phyloP scores from a whole-genome alignment of 2,113 vertebrate genomes.

The Sander vitreus region DNA sequence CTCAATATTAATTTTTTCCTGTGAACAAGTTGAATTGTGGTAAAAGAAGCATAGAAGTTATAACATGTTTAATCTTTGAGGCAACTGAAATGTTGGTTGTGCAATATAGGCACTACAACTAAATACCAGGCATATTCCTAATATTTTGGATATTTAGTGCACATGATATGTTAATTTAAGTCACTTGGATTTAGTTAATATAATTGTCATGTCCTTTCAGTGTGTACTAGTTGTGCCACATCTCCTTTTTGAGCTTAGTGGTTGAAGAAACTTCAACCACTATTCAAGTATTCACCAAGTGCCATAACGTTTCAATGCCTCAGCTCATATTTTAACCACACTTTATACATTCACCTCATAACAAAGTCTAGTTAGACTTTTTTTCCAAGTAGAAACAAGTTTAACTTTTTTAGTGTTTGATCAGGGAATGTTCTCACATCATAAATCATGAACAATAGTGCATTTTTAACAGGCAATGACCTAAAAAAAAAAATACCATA shows the following conservation, averaged over 20 bases:
- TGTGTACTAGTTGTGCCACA: not conserved
- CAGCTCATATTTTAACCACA: not conserved
- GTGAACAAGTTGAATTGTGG: not conserved
- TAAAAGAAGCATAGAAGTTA: not conserved
- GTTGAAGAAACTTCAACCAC: constrained; percentile 7
- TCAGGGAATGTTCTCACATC: constrained; percentile 16
- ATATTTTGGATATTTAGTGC: constrained; percentile 9
- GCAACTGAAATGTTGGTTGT: not conserved
- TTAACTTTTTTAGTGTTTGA: not conserved
- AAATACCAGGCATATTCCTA: not conserved
- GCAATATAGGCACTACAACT: not conserved
- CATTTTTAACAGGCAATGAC: not conserved
- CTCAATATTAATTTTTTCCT: not conserved
- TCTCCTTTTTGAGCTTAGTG: not conserved
- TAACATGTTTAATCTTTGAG: not conserved
- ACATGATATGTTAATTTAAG: not conserved
- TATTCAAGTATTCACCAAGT: constrained; percentile 23
- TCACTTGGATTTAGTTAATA: not conserved
- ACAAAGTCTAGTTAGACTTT: not conserved
- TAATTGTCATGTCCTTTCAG: not conserved
- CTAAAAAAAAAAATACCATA: not conserved
- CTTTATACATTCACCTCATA: not conserved
- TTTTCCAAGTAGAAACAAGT: no score
- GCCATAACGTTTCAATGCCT: constrained; percentile 14
- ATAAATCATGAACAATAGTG: not conserved